These are phyloP conservation scores for Schrankia costaestrigalis DNA, from an alignment of 2,888 invertebrate genomes.

Conservation along the genomic window DNA sequence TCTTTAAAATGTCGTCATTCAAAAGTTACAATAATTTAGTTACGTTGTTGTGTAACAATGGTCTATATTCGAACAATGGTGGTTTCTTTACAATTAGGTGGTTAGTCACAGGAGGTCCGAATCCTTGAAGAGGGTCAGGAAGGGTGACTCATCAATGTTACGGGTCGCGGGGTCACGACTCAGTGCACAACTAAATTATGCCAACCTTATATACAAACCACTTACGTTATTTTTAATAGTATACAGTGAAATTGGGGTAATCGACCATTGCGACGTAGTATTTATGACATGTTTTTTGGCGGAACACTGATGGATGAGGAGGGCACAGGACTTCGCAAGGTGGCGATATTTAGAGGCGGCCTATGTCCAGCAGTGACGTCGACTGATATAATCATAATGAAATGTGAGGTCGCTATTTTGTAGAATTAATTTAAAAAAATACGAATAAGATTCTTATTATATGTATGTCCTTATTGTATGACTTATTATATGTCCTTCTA, in stretches of 20 bases:
- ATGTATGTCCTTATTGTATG: too few relatives aligned
- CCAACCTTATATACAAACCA: conserved; percentile 33
- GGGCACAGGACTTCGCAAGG: too few relatives aligned
- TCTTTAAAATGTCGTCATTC: conserved; percentile 11
- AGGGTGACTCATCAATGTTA: conserved; percentile 62
- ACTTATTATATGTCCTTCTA: too few relatives aligned
- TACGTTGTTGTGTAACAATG: conserved; percentile 38
- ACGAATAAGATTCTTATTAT: too few relatives aligned
- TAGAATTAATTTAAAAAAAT: too few relatives aligned
- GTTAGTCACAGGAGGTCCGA: conserved; percentile 59
- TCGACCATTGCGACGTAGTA: not conserved
- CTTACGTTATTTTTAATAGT: conserved; percentile 15
- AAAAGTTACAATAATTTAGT: conserved; percentile 26
- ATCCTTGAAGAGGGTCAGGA: conserved; percentile 62
- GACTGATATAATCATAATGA: too few relatives aligned
- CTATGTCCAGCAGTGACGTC: too few relatives aligned
- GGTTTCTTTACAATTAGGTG: conserved; percentile 52
- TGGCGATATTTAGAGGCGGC: too few relatives aligned
- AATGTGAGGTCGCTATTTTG: too few relatives aligned
- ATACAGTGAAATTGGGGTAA: conserved; percentile 1
- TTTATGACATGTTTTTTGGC: too few relatives aligned
- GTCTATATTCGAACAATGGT: conserved; percentile 54
- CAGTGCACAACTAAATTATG: conserved; percentile 47
- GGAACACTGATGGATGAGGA: too few relatives aligned
- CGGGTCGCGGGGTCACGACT: conserved; percentile 62